Percentiles rank a stretch among this genome's conserved stretches.
Conservation (phyloP, 2,113 vertebrate species). For the Lutjanus erythropterus region DNA sequence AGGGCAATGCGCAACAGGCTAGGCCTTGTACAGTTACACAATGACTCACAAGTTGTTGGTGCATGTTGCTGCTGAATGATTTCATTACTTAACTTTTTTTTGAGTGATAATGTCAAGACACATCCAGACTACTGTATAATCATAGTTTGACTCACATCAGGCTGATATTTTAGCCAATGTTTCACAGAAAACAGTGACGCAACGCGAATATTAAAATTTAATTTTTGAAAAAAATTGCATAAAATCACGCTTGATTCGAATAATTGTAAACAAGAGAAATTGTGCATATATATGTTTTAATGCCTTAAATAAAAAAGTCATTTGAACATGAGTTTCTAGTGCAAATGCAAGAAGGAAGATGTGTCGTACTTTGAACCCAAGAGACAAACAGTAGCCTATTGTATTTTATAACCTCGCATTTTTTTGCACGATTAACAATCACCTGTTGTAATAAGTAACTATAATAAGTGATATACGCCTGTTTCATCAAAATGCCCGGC, state of each 20-base stretch:
- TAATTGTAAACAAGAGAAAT: neutral
- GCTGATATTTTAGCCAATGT: neutral
- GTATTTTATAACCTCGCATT: neutral
- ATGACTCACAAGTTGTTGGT: slow-evolving; percentile 51
- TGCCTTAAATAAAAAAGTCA: neutral
- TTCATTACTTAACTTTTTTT: slow-evolving; percentile 12
- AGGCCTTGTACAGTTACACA: slow-evolving; percentile 32
- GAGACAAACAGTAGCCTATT: neutral
- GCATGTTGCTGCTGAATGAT: slow-evolving; percentile 42
- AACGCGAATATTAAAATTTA: neutral
- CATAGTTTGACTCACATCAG: neutral
- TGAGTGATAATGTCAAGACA: slow-evolving; percentile 9
- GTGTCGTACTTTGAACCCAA: neutral
- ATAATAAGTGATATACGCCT: no score
- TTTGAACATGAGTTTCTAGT: neutral
- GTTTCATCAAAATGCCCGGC: neutral
- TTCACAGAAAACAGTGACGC: neutral
- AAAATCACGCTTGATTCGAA: neutral
- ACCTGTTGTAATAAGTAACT: neutral
- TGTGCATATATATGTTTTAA: neutral
- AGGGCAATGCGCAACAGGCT: slow-evolving; percentile 49
- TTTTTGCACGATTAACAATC: neutral
- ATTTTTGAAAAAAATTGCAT: neutral
- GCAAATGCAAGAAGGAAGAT: neutral
- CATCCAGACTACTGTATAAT: slow-evolving; percentile 3